These are phyloP conservation scores for Leucozona laternaria DNA, from an alignment of 2,888 invertebrate species.

Conservation along the genomic window DNA sequence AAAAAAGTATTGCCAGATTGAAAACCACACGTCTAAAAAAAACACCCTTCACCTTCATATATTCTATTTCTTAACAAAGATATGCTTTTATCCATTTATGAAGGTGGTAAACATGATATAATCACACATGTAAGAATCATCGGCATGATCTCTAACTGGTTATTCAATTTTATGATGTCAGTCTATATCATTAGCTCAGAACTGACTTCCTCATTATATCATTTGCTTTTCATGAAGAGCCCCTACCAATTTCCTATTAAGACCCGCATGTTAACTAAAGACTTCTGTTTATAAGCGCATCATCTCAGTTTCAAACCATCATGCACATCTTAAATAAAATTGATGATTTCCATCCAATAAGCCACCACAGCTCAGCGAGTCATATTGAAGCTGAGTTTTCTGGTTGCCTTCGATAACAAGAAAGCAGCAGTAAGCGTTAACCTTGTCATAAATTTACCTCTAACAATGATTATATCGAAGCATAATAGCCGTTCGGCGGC, in stretches of 20 bases:
- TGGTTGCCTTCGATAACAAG: conserved; percentile 12
- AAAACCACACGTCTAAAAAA: too few relatives aligned
- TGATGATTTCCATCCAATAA: conserved; percentile 43
- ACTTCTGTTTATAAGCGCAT: conserved; percentile 31
- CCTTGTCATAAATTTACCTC: conserved; percentile 72
- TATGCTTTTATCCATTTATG: background rate
- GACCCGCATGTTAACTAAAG: background rate
- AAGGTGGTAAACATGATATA: background rate
- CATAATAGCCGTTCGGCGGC: background rate
- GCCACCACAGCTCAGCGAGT: conserved; percentile 25
- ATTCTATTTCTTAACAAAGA: background rate
- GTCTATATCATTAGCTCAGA: conserved; percentile 25
- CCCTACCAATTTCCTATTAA: conserved; percentile 36
- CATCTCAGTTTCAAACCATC: background rate
- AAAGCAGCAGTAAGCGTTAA: conserved; percentile 53
- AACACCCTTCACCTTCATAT: too few relatives aligned
- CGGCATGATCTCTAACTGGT: background rate
- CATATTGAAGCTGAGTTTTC: background rate
- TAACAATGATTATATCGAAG: conserved; percentile 67
- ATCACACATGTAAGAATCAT: background rate
- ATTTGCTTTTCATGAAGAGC: conserved; percentile 37
- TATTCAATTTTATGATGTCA: conserved; percentile 23
- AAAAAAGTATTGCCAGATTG: too few relatives aligned
- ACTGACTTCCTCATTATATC: conserved; percentile 60
- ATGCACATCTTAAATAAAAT: conserved; percentile 15